phyloP scores from a whole-genome alignment of 2,113 vertebrate species.

The Trichechus manatus region DNA sequence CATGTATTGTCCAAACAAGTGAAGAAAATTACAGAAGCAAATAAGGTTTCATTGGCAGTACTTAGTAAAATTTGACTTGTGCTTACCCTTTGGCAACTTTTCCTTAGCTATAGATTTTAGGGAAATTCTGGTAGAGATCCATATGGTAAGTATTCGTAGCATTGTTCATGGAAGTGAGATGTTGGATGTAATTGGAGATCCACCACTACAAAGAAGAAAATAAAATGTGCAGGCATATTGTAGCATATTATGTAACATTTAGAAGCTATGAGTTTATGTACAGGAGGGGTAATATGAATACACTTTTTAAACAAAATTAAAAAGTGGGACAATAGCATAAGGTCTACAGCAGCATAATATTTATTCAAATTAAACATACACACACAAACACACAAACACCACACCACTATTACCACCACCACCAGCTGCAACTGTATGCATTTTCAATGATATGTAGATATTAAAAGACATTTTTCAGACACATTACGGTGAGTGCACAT shows the following conservation, averaged over 20 bases:
- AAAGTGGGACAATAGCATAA: not conserved
- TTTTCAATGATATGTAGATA: not conserved
- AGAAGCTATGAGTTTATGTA: not conserved
- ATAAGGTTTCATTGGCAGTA: not conserved
- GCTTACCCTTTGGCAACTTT: not conserved
- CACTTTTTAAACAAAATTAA: not conserved
- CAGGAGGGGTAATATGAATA: not conserved
- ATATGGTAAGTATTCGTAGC: not conserved
- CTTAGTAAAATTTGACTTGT: not conserved
- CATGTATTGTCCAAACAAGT: not conserved
- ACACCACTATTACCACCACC: not conserved
- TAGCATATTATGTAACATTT: not conserved
- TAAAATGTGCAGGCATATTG: not conserved
- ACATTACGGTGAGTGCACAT: not conserved
- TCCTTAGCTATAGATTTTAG: not conserved
- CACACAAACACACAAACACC: not conserved
- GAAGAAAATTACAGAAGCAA: not conserved
- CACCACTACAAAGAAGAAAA: not conserved
- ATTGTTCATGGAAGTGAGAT: not conserved
- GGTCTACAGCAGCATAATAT: not conserved
- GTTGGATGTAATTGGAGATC: not conserved
- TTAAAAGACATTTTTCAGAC: not conserved
- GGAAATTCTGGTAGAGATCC: not conserved
- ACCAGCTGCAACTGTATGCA: not conserved
- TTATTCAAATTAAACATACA: not conserved